phyloP scores from a whole-genome alignment of 1,140 invertebrate genomes.

The Triops cancriformis region DNA sequence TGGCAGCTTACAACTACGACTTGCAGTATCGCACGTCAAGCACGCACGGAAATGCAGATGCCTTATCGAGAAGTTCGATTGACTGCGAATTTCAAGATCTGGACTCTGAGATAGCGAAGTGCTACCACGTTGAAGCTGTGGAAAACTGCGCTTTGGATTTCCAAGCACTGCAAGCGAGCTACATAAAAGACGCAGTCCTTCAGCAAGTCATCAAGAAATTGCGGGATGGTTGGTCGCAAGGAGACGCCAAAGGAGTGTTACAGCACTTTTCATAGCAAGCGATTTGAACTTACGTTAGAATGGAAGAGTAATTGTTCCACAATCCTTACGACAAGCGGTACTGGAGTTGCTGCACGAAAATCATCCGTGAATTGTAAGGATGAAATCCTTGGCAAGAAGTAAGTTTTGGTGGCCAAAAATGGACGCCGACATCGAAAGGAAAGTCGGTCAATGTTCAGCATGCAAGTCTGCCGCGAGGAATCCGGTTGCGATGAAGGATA shows the following conservation, averaged over 20 bases:
- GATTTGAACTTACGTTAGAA: slow-evolving; percentile 19
- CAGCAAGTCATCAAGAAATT: slow-evolving; percentile 22
- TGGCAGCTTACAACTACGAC: slow-evolving; percentile 37
- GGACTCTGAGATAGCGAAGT: neutral
- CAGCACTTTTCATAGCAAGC: slow-evolving; percentile 7
- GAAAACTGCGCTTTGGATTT: neutral
- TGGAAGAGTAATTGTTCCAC: slow-evolving; percentile 32
- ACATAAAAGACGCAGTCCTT: slow-evolving; percentile 7
- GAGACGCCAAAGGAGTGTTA: slow-evolving; percentile 12
- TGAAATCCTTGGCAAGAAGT: slow-evolving; percentile 42
- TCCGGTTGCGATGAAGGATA: no score
- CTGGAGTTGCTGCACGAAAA: no score
- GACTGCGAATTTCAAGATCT: neutral
- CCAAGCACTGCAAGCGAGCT: neutral
- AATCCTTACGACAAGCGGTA: slow-evolving; percentile 28
- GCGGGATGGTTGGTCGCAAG: slow-evolving; percentile 24
- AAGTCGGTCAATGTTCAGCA: slow-evolving; percentile 29
- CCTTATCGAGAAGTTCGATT: slow-evolving; percentile 32
- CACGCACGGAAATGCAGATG: no score
- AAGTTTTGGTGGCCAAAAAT: slow-evolving; percentile 44
- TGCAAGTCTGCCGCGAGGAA: slow-evolving; percentile 27
- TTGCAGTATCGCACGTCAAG: slow-evolving; percentile 35
- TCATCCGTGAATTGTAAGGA: slow-evolving; percentile 42
- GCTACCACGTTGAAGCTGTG: neutral
- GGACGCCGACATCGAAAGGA: slow-evolving; percentile 40